Evolutionary conservation across 2,797 vertebrate genomes (phyloP).

Genomic region (Dendrocincla fuliginosa): DNA sequence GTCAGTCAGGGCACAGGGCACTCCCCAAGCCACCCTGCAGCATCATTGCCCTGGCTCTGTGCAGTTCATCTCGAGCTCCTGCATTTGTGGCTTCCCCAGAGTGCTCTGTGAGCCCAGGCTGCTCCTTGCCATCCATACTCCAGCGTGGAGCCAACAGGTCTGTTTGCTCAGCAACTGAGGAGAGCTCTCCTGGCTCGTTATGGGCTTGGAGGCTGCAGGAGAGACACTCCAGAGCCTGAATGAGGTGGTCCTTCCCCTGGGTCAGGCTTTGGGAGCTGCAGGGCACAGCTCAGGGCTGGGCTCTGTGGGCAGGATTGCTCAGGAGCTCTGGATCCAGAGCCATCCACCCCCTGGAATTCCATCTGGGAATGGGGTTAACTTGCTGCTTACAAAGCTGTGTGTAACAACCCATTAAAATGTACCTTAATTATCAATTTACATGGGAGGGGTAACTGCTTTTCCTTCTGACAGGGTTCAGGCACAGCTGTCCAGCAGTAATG

Average conservation of each 20-base stretch:
- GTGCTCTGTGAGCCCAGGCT: not conserved
- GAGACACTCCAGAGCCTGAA: not conserved
- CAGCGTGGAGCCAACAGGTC: not conserved
- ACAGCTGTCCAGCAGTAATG: conserved; percentile 77
- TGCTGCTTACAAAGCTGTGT: not conserved
- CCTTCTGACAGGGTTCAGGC: conserved; percentile 35
- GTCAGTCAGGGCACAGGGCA: not conserved
- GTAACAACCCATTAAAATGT: not conserved
- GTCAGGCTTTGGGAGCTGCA: not conserved
- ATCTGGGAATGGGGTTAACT: not conserved
- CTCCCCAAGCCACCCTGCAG: not conserved
- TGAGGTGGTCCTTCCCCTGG: not conserved
- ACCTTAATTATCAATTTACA: conserved; percentile 92
- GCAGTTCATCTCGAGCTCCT: not conserved
- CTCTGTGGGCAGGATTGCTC: not conserved
- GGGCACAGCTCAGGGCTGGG: not conserved
- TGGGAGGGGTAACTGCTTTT: conserved; percentile 57
- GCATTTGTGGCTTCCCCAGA: not conserved
- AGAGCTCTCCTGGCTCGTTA: not conserved
- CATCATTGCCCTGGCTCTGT: not conserved
- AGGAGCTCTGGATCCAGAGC: not conserved
- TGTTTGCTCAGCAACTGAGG: no score
- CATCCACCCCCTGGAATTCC: not conserved
- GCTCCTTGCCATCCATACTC: not conserved
- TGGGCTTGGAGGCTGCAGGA: not conserved